These are phyloP conservation scores for Sebastiscus tertius DNA, from an alignment of 2,797 vertebrate genomes.

Conservation along the genomic window DNA sequence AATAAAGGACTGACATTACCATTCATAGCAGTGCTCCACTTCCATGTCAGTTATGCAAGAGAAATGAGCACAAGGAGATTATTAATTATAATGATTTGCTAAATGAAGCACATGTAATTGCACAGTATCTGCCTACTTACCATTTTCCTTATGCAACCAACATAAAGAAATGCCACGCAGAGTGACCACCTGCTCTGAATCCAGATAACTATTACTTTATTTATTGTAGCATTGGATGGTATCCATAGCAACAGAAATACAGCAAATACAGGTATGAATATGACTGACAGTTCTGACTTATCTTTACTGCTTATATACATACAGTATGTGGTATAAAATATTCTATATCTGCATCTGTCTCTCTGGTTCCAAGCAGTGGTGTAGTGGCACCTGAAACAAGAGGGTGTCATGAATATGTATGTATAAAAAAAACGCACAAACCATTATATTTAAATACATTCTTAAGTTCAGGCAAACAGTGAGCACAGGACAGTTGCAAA, in stretches of 20 bases:
- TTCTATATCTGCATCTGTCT: background rate
- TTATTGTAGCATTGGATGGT: background rate
- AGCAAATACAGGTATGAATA: background rate
- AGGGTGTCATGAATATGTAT: background rate
- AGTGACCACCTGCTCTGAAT: background rate
- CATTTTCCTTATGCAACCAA: background rate
- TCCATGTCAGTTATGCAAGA: background rate
- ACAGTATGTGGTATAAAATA: background rate
- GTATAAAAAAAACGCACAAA: too few relatives aligned
- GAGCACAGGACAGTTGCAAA: background rate
- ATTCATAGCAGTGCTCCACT: background rate
- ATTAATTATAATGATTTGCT: background rate
- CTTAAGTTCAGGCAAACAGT: background rate
- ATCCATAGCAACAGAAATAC: slow-evolving; percentile 17
- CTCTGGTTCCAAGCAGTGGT: background rate
- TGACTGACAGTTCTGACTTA: background rate
- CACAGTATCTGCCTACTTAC: background rate
- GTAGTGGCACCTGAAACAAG: background rate
- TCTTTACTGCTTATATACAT: background rate
- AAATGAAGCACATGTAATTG: background rate
- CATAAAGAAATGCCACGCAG: background rate
- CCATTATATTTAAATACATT: background rate
- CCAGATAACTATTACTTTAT: background rate
- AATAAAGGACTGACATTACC: background rate
- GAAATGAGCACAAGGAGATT: background rate